These are phyloP conservation scores for Brachionus manjavacas DNA, from an alignment of 1,140 invertebrate species.

Conservation along the genomic window DNA sequence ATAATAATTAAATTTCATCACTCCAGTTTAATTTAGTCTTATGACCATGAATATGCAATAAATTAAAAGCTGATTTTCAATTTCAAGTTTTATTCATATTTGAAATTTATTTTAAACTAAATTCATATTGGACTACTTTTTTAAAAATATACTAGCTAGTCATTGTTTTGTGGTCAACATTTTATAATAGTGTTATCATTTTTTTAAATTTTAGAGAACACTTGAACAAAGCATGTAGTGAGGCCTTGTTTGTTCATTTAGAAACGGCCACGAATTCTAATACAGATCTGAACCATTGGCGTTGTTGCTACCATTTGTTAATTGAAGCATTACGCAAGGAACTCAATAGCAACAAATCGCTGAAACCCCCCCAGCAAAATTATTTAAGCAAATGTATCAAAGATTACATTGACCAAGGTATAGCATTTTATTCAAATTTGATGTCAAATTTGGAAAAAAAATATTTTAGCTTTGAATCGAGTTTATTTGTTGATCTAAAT, in stretches of 20 bases:
- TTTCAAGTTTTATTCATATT: too few relatives aligned
- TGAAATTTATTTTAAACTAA: too few relatives aligned
- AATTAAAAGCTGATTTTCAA: too few relatives aligned
- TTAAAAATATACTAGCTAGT: too few relatives aligned
- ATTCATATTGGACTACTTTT: neutral
- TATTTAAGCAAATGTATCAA: neutral
- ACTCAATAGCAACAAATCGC: neutral
- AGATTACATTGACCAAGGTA: slow-evolving; percentile 60
- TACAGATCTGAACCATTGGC: slow-evolving; percentile 31
- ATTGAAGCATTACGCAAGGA: slow-evolving; percentile 37
- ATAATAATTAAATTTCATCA: too few relatives aligned
- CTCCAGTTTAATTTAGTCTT: too few relatives aligned
- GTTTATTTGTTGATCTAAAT: slow-evolving; percentile 17
- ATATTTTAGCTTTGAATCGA: slow-evolving; percentile 6
- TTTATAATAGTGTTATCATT: too few relatives aligned
- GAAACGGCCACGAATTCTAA: slow-evolving; percentile 24
- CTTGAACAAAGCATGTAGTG: neutral
- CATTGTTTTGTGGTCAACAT: too few relatives aligned
- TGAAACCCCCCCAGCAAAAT: neutral
- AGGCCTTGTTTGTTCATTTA: neutral
- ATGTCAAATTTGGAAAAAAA: slow-evolving; percentile 62
- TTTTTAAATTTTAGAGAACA: neutral
- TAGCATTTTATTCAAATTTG: slow-evolving; percentile 71
- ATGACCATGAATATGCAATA: too few relatives aligned
- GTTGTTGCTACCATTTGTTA: slow-evolving; percentile 13